phyloP scores from a whole-genome alignment of 2,888 invertebrate genomes.

The Cheilosia urbana region DNA sequence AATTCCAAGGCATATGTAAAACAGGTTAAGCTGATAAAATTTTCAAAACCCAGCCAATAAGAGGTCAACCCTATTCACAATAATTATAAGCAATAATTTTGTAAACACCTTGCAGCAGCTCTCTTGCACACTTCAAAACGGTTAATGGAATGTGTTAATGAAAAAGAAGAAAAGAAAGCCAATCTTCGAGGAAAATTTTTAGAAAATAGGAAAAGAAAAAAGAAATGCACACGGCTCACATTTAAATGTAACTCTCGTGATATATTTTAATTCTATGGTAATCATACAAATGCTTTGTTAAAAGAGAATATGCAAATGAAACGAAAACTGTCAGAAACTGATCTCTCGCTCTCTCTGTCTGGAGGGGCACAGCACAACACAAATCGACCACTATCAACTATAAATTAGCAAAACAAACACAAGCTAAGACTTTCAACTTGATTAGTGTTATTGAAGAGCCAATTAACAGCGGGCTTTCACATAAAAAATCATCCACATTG shows the following conservation, averaged over 20 bases:
- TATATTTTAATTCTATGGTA: neutral
- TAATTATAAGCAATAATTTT: neutral
- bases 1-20: too few relatives aligned
- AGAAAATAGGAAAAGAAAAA: neutral
- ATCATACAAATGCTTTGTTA: neutral
- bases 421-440: neutral
- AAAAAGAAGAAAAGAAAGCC: conserved; percentile 8
- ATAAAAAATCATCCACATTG: conserved; percentile 9
- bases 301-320: conserved; percentile 26
- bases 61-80: too few relatives aligned
- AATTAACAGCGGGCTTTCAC: neutral
- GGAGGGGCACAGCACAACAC: neutral
- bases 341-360: neutral
- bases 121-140: neutral
- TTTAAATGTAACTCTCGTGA: neutral
- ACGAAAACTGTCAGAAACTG: neutral
- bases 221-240: conserved; percentile 3
- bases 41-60: too few relatives aligned
- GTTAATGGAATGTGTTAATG: conserved; percentile 1
- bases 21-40: too few relatives aligned
- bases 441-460: neutral
- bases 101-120: neutral
- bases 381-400: neutral
- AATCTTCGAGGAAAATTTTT: conserved; percentile 1
- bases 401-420: conserved; percentile 16